Evolutionary conservation across 2,797 vertebrate genomes (phyloP).

Genomic region (Pelobates cultripes): DNA sequence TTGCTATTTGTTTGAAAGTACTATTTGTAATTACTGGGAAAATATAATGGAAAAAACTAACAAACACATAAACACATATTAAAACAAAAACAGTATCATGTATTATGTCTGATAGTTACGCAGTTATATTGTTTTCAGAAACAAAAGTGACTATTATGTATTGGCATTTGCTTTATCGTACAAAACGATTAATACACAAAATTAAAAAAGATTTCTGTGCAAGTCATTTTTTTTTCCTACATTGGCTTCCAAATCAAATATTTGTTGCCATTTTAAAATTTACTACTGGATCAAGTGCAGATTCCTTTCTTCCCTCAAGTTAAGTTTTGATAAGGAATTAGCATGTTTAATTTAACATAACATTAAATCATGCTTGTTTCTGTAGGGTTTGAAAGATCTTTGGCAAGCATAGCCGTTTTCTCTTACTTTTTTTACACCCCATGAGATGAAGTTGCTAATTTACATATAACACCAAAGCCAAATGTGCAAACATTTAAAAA

Average conservation of each 20-base stretch:
- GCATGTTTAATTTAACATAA: constrained; percentile 43
- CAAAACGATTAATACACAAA: too few relatives aligned
- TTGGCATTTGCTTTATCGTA: too few relatives aligned
- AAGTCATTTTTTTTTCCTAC: neutral
- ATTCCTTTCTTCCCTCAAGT: constrained; percentile 39
- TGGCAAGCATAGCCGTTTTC: constrained; percentile 31
- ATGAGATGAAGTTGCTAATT: constrained; percentile 44
- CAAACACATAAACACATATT: too few relatives aligned
- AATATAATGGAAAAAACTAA: too few relatives aligned
- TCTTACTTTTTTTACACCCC: constrained; percentile 1
- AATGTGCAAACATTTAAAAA: constrained; percentile 25
- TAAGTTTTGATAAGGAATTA: constrained; percentile 54
- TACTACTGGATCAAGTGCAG: constrained; percentile 23
- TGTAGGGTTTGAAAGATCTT: constrained; percentile 36
- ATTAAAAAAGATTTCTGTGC: neutral
- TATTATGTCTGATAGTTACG: too few relatives aligned
- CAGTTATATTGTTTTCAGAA: too few relatives aligned
- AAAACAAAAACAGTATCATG: too few relatives aligned
- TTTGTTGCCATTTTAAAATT: constrained; percentile 25
- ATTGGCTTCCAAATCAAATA: constrained; percentile 27
- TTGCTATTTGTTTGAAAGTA: too few relatives aligned
- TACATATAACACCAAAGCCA: constrained; percentile 27
- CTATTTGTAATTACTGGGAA: too few relatives aligned
- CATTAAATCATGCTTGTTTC: constrained; percentile 41
- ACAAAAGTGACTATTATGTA: too few relatives aligned